Conservation (phyloP, 2,113 vertebrate species). For the Vulpes lagopus region DNA sequence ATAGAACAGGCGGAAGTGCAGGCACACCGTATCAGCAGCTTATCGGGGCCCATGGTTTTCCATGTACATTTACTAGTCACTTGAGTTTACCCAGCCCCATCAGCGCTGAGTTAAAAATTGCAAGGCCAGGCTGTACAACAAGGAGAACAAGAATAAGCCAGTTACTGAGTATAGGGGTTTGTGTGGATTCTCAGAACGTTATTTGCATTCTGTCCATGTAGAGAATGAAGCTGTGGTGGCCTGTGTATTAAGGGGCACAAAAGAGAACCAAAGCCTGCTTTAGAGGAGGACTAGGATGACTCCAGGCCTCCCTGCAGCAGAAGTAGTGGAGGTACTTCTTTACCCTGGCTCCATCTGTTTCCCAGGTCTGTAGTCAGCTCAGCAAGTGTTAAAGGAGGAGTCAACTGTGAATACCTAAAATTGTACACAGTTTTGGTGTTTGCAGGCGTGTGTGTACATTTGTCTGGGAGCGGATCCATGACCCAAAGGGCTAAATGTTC, state of each 20-base stretch:
- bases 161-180: conserved; percentile 44
- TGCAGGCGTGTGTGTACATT: background rate
- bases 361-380: background rate
- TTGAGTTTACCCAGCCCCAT: conserved; percentile 88
- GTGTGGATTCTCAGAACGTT: background rate
- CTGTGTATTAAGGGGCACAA: background rate
- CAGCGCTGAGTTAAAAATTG: conserved; percentile 83
- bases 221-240: background rate
- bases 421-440: background rate
- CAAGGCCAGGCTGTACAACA: background rate
- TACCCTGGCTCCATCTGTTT: background rate
- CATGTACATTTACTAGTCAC: conserved; percentile 87
- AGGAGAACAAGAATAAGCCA: conserved; percentile 10
- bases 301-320: background rate
- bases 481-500: background rate
- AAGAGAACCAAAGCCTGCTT: background rate
- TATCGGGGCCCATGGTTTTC: conserved; percentile 89
- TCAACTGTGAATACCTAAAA: background rate
- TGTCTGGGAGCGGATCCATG: conserved; percentile 6
- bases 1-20: conserved; percentile 89
- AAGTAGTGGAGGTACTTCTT: background rate
- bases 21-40: conserved; percentile 89
- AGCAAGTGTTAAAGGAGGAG: background rate
- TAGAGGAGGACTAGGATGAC: background rate
- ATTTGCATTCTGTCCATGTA: conserved; percentile 21